Percentiles rank a stretch among this genome's conserved stretches.
Evolutionary conservation across 2,888 invertebrate species (phyloP).

Genomic region (Syrista parreyssii): DNA sequence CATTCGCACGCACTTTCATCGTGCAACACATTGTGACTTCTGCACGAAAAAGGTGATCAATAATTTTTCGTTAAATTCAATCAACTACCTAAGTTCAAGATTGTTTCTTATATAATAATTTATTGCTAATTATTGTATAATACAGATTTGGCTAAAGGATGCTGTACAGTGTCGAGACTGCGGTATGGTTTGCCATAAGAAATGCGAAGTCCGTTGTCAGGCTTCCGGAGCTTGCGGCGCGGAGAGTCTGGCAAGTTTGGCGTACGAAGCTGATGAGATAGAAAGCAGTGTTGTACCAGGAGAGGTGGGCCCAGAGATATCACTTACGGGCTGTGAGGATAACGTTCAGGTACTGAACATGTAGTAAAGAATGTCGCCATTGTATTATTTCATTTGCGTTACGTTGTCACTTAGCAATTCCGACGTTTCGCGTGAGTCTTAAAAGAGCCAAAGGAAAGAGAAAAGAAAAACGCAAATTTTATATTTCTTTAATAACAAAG

Average conservation of each 20-base stretch:
- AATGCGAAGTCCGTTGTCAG: conserved; percentile 91
- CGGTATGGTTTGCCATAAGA: conserved; percentile 93
- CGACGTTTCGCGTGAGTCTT: neutral
- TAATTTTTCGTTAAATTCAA: conserved; percentile 4
- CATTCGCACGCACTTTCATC: conserved; percentile 87
- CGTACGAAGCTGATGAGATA: conserved; percentile 60
- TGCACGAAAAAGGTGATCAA: conserved; percentile 86
- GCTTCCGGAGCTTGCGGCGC: conserved; percentile 75
- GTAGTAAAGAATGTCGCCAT: conserved; percentile 45
- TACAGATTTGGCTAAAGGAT: conserved; percentile 94
- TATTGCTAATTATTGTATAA: neutral
- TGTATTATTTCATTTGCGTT: neutral
- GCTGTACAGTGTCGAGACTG: conserved; percentile 93
- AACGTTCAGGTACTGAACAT: conserved; percentile 64
- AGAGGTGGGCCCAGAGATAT: conserved; percentile 61
- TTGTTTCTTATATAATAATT: neutral
- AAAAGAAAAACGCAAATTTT: neutral
- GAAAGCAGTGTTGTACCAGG: conserved; percentile 48
- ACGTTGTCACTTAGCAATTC: neutral
- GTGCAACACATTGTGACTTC: conserved; percentile 91
- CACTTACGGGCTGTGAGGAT: conserved; percentile 63
- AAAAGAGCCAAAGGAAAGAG: neutral
- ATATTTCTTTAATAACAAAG: neutral
- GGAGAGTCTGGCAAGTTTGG: conserved; percentile 53
- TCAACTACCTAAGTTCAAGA: neutral